A percentile compares a stretch with the other conserved stretches of the same genome.
phyloP scores from a whole-genome alignment of 2,113 vertebrate genomes.

The Barbus barbus region DNA sequence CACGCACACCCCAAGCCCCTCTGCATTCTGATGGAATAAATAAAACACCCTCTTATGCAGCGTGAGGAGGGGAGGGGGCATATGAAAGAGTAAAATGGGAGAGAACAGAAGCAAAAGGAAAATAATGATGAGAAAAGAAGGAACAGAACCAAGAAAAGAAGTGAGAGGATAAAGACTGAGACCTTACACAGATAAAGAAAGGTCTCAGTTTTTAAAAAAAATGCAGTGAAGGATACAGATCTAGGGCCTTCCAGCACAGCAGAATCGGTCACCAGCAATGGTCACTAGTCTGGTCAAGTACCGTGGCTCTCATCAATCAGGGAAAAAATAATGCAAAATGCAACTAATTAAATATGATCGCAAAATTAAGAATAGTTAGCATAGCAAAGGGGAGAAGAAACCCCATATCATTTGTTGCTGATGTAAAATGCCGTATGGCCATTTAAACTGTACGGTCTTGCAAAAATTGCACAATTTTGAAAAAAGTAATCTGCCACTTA shows the following conservation, averaged over 20 bases:
- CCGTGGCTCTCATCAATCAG: background rate
- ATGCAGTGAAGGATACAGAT: background rate
- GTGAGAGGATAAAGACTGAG: conserved; percentile 59
- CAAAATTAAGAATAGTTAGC: background rate
- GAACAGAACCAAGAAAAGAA: conserved; percentile 53
- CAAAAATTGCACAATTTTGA: background rate
- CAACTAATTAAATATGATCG: background rate
- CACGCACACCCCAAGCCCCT: conserved; percentile 64
- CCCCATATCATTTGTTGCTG: too few relatives aligned
- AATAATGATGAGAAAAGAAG: conserved; percentile 28
- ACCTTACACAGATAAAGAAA: conserved; percentile 41
- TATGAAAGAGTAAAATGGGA: background rate
- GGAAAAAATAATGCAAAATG: too few relatives aligned
- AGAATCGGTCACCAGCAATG: background rate
- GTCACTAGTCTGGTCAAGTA: background rate
- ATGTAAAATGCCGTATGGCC: background rate
- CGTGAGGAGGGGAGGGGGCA: background rate
- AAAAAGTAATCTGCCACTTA: background rate
- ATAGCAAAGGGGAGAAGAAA: too few relatives aligned
- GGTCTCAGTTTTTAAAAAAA: too few relatives aligned
- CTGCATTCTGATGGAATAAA: conserved; percentile 75
- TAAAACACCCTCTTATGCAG: conserved; percentile 63
- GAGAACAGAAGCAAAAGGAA: background rate
- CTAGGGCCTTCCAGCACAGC: background rate
- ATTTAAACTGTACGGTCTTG: background rate